Conservation (phyloP, 2,888 invertebrate species). For the Salticus scenicus region DNA sequence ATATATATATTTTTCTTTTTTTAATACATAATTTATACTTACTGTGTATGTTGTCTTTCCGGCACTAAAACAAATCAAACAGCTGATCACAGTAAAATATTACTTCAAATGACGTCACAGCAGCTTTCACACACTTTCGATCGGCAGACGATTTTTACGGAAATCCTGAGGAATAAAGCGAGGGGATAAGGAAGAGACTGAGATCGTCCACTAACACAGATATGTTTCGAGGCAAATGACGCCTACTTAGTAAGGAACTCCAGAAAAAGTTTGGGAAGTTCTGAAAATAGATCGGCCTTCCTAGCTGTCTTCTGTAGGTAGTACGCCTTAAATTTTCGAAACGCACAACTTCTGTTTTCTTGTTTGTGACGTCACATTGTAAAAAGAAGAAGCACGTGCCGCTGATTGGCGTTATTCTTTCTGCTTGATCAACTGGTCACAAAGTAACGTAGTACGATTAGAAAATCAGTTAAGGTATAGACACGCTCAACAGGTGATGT, state of each 20-base stretch:
- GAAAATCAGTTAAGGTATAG: too few relatives aligned
- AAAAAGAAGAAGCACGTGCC: neutral
- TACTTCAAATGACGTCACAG: neutral
- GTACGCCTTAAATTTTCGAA: constrained; percentile 21
- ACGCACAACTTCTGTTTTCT: constrained; percentile 22
- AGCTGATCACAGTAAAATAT: neutral
- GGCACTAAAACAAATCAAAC: neutral
- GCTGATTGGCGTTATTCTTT: neutral
- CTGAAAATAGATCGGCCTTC: constrained; percentile 24
- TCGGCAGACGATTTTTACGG: neutral
- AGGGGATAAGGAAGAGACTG: neutral
- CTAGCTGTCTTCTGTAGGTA: neutral
- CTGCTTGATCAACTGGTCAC: constrained; percentile 1
- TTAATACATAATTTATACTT: too few relatives aligned
- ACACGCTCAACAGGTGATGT: too few relatives aligned
- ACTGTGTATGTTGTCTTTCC: neutral
- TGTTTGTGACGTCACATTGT: neutral
- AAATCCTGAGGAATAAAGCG: neutral
- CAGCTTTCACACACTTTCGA: neutral
- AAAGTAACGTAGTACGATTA: neutral
- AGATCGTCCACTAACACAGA: constrained; percentile 9
- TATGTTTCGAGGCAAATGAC: constrained; percentile 11
- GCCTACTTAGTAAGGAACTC: constrained; percentile 14
- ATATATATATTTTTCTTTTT: too few relatives aligned
- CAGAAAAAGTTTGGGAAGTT: neutral